Percentiles rank a stretch among this genome's conserved stretches.
phyloP scores from a whole-genome alignment of 2,888 invertebrate species.

The Apodemia arnacis region DNA sequence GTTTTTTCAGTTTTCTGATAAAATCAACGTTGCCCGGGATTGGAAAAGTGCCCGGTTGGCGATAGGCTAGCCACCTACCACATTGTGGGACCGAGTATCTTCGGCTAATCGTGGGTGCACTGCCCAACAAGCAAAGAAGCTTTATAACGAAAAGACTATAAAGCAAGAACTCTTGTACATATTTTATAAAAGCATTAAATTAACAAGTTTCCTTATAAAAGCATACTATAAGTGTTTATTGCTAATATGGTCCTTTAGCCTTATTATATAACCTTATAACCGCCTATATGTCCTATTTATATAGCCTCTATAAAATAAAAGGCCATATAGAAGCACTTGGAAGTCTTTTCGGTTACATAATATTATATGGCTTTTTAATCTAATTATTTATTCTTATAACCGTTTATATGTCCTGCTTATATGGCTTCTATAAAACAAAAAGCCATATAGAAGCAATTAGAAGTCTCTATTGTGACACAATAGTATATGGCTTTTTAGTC shows the following conservation, averaged over 20 bases:
- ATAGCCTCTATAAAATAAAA: not conserved
- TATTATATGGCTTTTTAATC: not conserved
- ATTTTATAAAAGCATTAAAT: conserved; percentile 1
- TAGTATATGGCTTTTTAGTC: not conserved
- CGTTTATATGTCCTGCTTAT: not conserved
- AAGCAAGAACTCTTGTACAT: not conserved
- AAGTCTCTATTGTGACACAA: not conserved
- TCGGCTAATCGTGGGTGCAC: too few relatives aligned
- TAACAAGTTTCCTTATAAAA: conserved; percentile 1
- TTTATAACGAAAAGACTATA: too few relatives aligned
- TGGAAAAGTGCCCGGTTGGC: too few relatives aligned
- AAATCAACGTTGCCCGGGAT: too few relatives aligned
- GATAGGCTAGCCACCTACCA: too few relatives aligned
- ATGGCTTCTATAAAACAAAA: not conserved
- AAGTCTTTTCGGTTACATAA: conserved; percentile 1
- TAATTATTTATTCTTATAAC: not conserved
- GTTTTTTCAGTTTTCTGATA: too few relatives aligned
- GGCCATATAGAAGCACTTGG: not conserved
- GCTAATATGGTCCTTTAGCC: conserved; percentile 4
- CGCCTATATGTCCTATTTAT: too few relatives aligned
- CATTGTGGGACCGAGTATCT: too few relatives aligned
- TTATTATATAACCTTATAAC: not conserved
- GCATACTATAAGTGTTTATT: conserved; percentile 3
- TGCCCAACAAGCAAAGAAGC: too few relatives aligned
- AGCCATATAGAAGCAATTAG: not conserved